Evolutionary conservation across 2,888 invertebrate genomes (phyloP), one percentile per base, ranked within the genome.

Genomic region (Dermolepida albohirtum): DNA sequence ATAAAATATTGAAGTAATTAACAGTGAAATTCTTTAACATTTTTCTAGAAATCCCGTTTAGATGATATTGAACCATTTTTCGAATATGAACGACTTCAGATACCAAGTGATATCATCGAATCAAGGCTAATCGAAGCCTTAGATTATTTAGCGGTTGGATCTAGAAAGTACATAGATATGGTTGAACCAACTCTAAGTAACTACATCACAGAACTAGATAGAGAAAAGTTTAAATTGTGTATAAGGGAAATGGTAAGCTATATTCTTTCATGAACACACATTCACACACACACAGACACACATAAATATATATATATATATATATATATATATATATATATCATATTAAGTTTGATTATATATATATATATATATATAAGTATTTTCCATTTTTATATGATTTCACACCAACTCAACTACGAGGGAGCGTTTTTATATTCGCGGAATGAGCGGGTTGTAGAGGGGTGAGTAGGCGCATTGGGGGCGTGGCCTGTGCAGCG

Each of bases 91-190:
- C 74, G 80, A 44, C 41, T 71, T 65, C 40, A 47, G 63, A 57
- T 68, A 17, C 51, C 71, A 6, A 74, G 73, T 52, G 52, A 68
- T 5, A 68, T 76, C 47, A 77, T 83, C 40, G 78, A 81, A 68
- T 73, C 74, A 4, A 72, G 74, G 40, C 78, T 84, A 57, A 78
- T 81, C 62, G 80, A 81, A 14, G 76, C 79, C 49, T 77, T 83
- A 41, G 81, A 82, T 44, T 73, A 67, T 49, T 70, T 82, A 74
- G 76, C 75, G 71, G 64, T 70, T 65, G 69, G 79, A 74, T 81
- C 82, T 72, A 77, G 73, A 49, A 82, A 81, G 49, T 85, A 85
- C 75, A 74, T 85, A 43, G 80, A 84, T 62, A 78, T 81, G 64
- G 72, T 82, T 57, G 74, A 80, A 55, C 74, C 73, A 10, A 74